Conservation (phyloP, 2,113 vertebrate species). For the Lanius collurio region DNA sequence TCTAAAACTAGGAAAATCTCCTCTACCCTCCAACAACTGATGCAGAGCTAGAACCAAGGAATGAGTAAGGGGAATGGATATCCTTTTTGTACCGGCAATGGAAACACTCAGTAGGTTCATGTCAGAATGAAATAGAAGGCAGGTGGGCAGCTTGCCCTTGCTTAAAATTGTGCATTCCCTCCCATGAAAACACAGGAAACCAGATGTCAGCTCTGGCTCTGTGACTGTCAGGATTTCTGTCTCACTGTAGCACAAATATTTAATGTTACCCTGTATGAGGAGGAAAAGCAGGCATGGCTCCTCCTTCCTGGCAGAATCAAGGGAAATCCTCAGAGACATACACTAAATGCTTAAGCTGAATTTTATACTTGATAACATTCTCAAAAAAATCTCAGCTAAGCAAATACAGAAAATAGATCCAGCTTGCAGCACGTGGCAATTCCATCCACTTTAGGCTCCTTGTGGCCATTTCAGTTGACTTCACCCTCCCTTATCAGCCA, state of each 20-base stretch:
- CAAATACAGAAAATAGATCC: not conserved
- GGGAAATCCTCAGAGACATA: not conserved
- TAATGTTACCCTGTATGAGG: not conserved
- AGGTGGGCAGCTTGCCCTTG: not conserved
- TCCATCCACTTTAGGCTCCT: not conserved
- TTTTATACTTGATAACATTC: not conserved
- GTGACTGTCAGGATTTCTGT: accelerated
- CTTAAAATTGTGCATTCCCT: accelerated
- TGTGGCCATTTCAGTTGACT: not conserved
- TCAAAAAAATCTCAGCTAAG: not conserved
- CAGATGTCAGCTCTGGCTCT: not conserved
- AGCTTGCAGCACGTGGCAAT: not conserved
- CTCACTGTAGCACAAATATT: not conserved
- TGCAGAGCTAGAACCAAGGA: not conserved
- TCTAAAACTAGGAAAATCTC: not conserved
- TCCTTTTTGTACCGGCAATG: not conserved
- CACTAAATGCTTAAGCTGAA: not conserved
- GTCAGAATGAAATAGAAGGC: not conserved
- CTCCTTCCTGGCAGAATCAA: not conserved
- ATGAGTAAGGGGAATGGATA: not conserved
- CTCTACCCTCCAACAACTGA: not conserved
- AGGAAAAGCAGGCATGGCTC: accelerated
- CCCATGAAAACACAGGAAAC: not conserved
- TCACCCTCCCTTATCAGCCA: not conserved
- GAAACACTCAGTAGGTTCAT: not conserved